Evolutionary conservation across 2,888 invertebrate genomes (phyloP).

Genomic region (Lobophora halterata): DNA sequence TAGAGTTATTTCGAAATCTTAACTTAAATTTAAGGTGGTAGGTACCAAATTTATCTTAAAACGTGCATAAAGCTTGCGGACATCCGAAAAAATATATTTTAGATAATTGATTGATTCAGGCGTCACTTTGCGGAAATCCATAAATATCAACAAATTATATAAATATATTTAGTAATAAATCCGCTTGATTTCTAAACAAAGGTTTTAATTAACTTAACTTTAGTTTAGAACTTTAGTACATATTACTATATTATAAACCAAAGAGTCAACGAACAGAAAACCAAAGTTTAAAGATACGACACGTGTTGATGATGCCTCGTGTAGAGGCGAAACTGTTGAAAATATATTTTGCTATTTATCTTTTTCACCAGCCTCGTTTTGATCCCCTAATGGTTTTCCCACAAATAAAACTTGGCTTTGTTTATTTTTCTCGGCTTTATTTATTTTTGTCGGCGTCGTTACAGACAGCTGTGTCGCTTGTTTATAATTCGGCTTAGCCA

Average conservation of each 20-base stretch:
- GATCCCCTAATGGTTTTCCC: constrained; percentile 67
- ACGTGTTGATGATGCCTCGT: too few relatives aligned
- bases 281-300: too few relatives aligned
- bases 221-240: too few relatives aligned
- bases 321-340: too few relatives aligned
- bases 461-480: constrained; percentile 62
- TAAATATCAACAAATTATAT: too few relatives aligned
- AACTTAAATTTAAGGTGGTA: constrained; percentile 24
- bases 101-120: too few relatives aligned
- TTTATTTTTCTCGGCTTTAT: constrained; percentile 64
- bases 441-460: constrained; percentile 61
- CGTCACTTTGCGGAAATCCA: too few relatives aligned
- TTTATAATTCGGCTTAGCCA: constrained; percentile 63
- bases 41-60: constrained; percentile 27
- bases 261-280: too few relatives aligned
- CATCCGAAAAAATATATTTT: constrained; percentile 39
- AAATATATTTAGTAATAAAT: too few relatives aligned
- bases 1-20: constrained; percentile 17
- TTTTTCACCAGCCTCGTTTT: constrained; percentile 52
- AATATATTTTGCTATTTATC: constrained; percentile 58
- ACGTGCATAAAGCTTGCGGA: constrained; percentile 33
- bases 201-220: too few relatives aligned
- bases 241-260: too few relatives aligned
- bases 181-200: too few relatives aligned
- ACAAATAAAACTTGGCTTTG: constrained; percentile 68